Evolutionary conservation across 2,888 invertebrate species (phyloP).

Genomic region (Dasypogon diadema): DNA sequence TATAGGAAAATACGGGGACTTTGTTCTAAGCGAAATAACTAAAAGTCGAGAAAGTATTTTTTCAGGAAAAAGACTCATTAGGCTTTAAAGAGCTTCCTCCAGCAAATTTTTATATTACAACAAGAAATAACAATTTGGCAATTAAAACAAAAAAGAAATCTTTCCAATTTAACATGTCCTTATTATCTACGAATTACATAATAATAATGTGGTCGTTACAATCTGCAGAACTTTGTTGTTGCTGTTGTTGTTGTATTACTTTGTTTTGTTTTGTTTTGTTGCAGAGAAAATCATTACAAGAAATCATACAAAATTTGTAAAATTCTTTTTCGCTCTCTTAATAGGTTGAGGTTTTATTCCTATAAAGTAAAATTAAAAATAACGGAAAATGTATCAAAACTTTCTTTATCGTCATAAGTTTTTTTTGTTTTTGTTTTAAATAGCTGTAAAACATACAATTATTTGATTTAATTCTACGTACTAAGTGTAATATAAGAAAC

Average conservation of each 20-base stretch:
- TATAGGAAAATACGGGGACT: too few species aligned
- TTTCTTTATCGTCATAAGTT: neutral
- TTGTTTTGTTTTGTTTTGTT: too few species aligned
- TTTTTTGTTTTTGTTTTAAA: too few species aligned
- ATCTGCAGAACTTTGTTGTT: neutral
- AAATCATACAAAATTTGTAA: neutral
- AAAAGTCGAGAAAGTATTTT: constrained; percentile 17
- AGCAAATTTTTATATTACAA: constrained; percentile 40
- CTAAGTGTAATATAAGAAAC: neutral
- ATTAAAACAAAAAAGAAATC: constrained; percentile 33
- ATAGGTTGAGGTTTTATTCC: neutral
- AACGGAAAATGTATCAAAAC: neutral
- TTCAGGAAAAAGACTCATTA: constrained; percentile 38
- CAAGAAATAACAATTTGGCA: constrained; percentile 47
- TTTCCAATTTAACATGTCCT: neutral
- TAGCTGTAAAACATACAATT: constrained; percentile 38
- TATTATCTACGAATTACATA: neutral
- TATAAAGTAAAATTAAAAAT: neutral
- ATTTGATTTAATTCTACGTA: constrained; percentile 15
- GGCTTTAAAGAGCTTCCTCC: constrained; percentile 43
- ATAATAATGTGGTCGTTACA: neutral
- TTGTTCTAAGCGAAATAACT: too few species aligned
- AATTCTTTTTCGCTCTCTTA: neutral
- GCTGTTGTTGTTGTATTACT: too few species aligned
- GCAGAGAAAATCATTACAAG: neutral